phyloP scores from a whole-genome alignment of 1,140 invertebrate genomes.

The Bombus affinis region DNA sequence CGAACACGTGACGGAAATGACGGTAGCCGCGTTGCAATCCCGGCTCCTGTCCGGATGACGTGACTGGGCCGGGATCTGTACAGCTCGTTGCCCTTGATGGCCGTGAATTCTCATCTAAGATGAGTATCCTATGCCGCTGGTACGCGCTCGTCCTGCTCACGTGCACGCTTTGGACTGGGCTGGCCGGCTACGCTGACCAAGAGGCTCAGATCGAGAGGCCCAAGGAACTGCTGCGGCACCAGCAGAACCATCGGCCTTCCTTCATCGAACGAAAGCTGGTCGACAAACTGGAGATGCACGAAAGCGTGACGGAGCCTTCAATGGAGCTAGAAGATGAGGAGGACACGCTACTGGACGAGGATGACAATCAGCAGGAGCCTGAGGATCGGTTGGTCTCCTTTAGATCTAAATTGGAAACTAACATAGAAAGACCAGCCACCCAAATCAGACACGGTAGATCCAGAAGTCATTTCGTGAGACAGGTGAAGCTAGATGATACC shows the following conservation, averaged over 20 bases:
- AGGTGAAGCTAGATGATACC: constrained; percentile 56
- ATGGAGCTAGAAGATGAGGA: not conserved
- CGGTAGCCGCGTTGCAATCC: not conserved
- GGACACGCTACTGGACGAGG: not conserved
- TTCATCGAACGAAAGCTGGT: constrained; percentile 75
- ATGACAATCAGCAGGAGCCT: not conserved
- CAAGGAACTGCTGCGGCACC: constrained; percentile 72
- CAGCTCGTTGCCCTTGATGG: constrained; percentile 35
- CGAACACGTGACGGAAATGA: constrained; percentile 24
- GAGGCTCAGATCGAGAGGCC: constrained; percentile 67
- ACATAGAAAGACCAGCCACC: constrained; percentile 66
- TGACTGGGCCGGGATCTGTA: constrained; percentile 12
- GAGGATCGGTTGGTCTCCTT: not conserved
- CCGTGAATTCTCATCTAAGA: constrained; percentile 48
- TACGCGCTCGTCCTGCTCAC: constrained; percentile 54
- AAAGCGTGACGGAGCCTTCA: not conserved
- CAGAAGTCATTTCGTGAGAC: constrained; percentile 70
- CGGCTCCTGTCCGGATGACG: constrained; percentile 13
- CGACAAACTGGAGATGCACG: constrained; percentile 36
- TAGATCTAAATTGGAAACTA: constrained; percentile 45
- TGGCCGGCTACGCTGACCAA: constrained; percentile 14
- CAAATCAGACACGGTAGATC: constrained; percentile 78
- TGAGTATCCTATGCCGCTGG: constrained; percentile 54
- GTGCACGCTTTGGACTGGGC: constrained; percentile 45
- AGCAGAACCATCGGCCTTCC: constrained; percentile 73